These are phyloP conservation scores for Acanthopleura granulata DNA, from an alignment of 2,888 invertebrate genomes.

Conservation along the genomic window DNA sequence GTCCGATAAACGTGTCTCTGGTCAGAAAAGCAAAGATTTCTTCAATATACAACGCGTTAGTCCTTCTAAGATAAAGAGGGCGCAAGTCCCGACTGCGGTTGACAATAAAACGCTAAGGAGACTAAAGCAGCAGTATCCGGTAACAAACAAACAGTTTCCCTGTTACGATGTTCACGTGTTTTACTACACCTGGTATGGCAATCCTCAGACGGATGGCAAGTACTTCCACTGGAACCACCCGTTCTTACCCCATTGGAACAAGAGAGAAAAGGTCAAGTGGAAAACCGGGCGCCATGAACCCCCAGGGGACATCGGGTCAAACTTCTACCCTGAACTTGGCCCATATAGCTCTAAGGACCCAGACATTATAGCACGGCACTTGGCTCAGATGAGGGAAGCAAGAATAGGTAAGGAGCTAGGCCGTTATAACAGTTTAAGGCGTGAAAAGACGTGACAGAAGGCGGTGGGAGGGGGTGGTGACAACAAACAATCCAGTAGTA, in stretches of 20 bases:
- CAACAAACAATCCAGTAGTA: no score
- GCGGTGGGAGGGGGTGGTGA: no score
- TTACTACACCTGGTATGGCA: conserved; percentile 71
- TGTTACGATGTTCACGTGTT: conserved; percentile 69
- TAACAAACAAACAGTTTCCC: not conserved
- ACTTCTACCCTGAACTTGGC: conserved; percentile 73
- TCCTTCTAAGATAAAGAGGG: no score
- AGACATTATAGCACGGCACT: conserved; percentile 74
- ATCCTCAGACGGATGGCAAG: conserved; percentile 55
- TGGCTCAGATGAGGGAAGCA: conserved; percentile 75
- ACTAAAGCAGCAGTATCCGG: no score
- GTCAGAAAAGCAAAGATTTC: no score
- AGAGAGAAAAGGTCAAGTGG: conserved; percentile 68
- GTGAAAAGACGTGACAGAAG: no score
- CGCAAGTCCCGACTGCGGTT: no score
- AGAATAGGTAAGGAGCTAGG: conserved; percentile 71
- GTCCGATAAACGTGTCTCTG: no score
- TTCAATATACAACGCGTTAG: no score
- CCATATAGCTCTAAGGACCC: conserved; percentile 73
- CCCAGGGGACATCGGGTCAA: conserved; percentile 74
- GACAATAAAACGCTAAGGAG: no score
- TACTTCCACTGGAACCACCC: conserved; percentile 70
- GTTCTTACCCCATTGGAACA: conserved; percentile 66
- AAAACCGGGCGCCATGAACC: conserved; percentile 73
- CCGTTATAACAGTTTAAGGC: no score